Base-by-base conservation (phyloP, 2,113 vertebrate genomes). In the Poeciliopsis retropinna region DNA sequence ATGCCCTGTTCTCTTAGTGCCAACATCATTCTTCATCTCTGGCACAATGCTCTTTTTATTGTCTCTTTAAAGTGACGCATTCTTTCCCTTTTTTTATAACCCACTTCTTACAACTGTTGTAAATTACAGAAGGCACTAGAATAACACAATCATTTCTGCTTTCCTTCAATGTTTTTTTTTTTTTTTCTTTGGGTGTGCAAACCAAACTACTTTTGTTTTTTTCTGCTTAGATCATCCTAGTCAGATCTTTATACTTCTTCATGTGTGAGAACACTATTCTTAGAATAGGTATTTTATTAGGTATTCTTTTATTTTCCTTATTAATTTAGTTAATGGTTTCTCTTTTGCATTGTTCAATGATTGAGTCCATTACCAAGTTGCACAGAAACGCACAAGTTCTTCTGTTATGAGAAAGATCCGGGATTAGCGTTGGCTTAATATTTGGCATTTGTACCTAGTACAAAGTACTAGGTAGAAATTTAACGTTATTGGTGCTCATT, bases 11-110 rank as follows among this genome's bases (percentile, higher is more conserved):
- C 70, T 51, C 72, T 14, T 51, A 37, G 44, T 30, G 51, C 80
- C 80, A 68, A 32, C 71, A 57, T 69, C 65, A 39, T 82, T 81
- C 76, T 78, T 85, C 67, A 78, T 74, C 29, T 62, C 22, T 82
- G 63, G 65, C 60, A 66, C 67, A 32, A 1, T 73, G 76, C 66
- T 44, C 30, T 66, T 71, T 70, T 85, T 82, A 29, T 68, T n/a
- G 37, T 41, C 47, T 77, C 39, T 66, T 67, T 64, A 29, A 72
- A 67, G 60, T 41, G 64, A 31, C 41, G 17, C 63, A 3, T 72
- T 64, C 29, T 39, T 66, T 28, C 22, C 25, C 10, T 37, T 60
- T 39, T 70, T 70, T 76, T 47, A 22, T 60, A 32, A 22, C 6
- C 1, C 39, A 29, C 69, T 81, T 12, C 72, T 76, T 72, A 66